Base-by-base conservation (phyloP, 2,113 vertebrate species). In the Sitta europaea region DNA sequence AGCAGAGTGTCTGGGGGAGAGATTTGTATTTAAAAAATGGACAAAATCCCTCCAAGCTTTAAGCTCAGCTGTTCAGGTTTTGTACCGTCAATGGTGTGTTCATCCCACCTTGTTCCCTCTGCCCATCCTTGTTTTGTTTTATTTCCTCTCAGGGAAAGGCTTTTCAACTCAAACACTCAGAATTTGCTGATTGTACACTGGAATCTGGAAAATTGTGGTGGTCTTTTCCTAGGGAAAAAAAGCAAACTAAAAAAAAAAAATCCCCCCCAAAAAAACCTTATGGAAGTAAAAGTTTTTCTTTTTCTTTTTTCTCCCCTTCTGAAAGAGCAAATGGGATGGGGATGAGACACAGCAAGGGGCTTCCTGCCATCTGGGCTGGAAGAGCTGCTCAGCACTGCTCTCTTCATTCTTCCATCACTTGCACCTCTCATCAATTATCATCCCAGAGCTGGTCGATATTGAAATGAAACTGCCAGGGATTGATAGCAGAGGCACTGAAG, bases 401-500 rank as follows among this genome's bases (percentile, higher is more conserved):
- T 78, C 68, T 86, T 92, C 73, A 74, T 47, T 86, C 29, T 76
- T 96, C 43, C 79, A 72, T 92, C 88, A 50, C 71, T 70, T 96
- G 66, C 54, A 59, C 82, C 76, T 88, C 62, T 89, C 68, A 43
- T 76, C 81, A 90, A 63, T 96, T 88, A 76, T n/a, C 63, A 65
- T 81, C 66, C 19, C 11, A 24, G 57, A 73, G 31, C 71, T 40
- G 67, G 95, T 86, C 54, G 4, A 92, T 96, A 97, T 96, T 89
- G 62, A 94, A 96, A 95, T 94, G 70, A 88, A 97, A 96, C 53
- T 68, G 61, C 54, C 12, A 23, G 61, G 57, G 40, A 93, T 24
- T 76, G n/a, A 96, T 50, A 65, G 50, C 40, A n/a, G 86, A 83
- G 77, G 70, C 35, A 45, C 75, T 77, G 81, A 78, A 80, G n/a